Evolutionary conservation across 1,140 invertebrate genomes (phyloP).

Genomic region (Listronotus bonariensis): DNA sequence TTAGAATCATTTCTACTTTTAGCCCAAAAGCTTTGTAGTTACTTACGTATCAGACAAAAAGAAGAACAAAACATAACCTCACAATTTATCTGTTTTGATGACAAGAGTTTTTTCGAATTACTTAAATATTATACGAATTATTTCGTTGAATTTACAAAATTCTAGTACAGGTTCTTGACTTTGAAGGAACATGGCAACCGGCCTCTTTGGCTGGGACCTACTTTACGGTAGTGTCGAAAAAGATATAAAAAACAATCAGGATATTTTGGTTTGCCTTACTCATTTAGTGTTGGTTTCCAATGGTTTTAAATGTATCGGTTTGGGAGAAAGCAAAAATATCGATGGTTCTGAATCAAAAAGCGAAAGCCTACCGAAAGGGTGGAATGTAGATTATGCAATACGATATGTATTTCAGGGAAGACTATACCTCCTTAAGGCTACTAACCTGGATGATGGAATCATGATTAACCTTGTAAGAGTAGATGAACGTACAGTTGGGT

Average conservation of each 20-base stretch:
- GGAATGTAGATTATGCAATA: slow-evolving; percentile 70
- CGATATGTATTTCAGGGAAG: slow-evolving; percentile 68
- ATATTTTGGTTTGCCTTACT: slow-evolving; percentile 69
- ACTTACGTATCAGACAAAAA: neutral
- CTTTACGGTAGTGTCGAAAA: slow-evolving; percentile 65
- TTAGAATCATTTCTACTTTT: too few species aligned
- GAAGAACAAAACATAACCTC: slow-evolving; percentile 32
- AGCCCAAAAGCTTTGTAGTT: too few species aligned
- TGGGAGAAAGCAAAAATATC: slow-evolving; percentile 71
- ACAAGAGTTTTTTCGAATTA: slow-evolving; percentile 11
- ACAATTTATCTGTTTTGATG: slow-evolving; percentile 6
- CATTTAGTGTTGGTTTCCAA: slow-evolving; percentile 75
- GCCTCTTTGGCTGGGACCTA: slow-evolving; percentile 75
- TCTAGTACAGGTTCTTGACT: slow-evolving; percentile 8
- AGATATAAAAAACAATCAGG: slow-evolving; percentile 69
- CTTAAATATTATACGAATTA: neutral
- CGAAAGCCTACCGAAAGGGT: slow-evolving; percentile 70
- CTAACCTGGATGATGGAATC: slow-evolving; percentile 53
- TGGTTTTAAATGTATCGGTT: slow-evolving; percentile 72
- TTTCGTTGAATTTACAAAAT: slow-evolving; percentile 10
- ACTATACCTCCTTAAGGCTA: slow-evolving; percentile 69
- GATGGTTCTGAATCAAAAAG: slow-evolving; percentile 64
- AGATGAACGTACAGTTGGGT: slow-evolving; percentile 50
- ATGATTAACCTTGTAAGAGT: slow-evolving; percentile 53
- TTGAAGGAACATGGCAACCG: slow-evolving; percentile 46